Conservation (phyloP, 2,888 invertebrate genomes). For the Eristalis pertinax region DNA sequence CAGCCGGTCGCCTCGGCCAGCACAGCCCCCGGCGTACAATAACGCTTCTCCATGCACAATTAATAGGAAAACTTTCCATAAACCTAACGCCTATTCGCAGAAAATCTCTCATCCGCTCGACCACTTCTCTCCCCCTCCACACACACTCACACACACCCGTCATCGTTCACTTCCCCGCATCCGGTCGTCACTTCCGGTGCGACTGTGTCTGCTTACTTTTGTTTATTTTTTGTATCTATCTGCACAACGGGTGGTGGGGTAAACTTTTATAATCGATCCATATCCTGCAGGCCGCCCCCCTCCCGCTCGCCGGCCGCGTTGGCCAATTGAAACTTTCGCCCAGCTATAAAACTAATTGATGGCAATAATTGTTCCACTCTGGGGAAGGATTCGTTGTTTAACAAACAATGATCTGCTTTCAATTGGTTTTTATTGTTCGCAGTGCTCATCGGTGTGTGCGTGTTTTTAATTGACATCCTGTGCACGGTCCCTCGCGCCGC, state of each 20-base stretch:
- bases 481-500: background rate
- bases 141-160: background rate
- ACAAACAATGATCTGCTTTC: slow-evolving; percentile 53
- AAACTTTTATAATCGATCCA: slow-evolving; percentile 65
- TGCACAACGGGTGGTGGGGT: background rate
- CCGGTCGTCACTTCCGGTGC: background rate
- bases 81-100: slow-evolving; percentile 44
- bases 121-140: too few species aligned
- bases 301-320: background rate
- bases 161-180: too few species aligned
- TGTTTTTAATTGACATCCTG: background rate
- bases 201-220: background rate
- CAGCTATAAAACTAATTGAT: slow-evolving; percentile 67
- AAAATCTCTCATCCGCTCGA: background rate
- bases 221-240: background rate
- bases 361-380: slow-evolving; percentile 62
- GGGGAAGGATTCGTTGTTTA: slow-evolving; percentile 53
- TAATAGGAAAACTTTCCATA: slow-evolving; percentile 64
- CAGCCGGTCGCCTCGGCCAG: slow-evolving; percentile 9
- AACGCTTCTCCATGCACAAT: slow-evolving; percentile 61
- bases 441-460: background rate
- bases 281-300: background rate
- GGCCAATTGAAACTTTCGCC: slow-evolving; percentile 66
- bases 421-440: slow-evolving; percentile 55
- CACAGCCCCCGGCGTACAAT: slow-evolving; percentile 59